Base-by-base conservation (phyloP, 2,113 vertebrate genomes). In the Edolisoma coerulescens region DNA sequence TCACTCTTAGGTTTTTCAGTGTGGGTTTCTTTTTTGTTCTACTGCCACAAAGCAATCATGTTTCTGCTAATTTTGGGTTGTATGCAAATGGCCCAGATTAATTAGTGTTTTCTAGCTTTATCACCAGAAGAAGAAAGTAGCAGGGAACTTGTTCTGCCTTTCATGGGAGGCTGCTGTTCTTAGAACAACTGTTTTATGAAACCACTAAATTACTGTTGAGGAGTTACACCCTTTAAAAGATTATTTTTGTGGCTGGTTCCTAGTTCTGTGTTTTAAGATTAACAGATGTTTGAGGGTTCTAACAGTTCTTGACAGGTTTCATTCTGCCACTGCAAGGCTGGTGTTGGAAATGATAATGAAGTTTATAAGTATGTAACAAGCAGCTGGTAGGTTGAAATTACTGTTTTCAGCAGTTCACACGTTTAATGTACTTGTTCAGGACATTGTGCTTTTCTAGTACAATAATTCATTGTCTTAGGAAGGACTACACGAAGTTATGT, bases 261-360 rank as follows among this genome's bases (percentile, higher is more conserved):
- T 71, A 83, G 33, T 42, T 45, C 54, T 35, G 28, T 53, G 32
- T 37, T 59, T 88, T 77, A 77, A 78, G 70, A 91, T 67, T 54
- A 92, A 90, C 53, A 54, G 70, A 81, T 37, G 21, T 85, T 81
- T 82, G 57, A 82, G 60, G 64, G 44, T 79, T 96, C 90, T 94
- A 95, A 60, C 16, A 90, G 30, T n/a, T 70, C 65, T 26, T 41
- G 32, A 70, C 69, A 73, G 59, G 54, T 71, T 95, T 85, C 16
- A n/a, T 84, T 95, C 82, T 97, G 71, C 89, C 54, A 63, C 80
- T 91, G 88, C 81, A 89, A 79, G 45, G 49, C 63, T 37, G 63
- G 24, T 70, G 75, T 75, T 93, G 64, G 74, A 61, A 44, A 73
- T 84, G 73, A 65, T 86, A 83, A 84, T 87, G 64, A 73, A 88